A percentile compares a stretch with the other conserved stretches of the same genome.
phyloP scores from a whole-genome alignment of 2,888 invertebrate genomes.

The Dicranocentrus wangi region DNA sequence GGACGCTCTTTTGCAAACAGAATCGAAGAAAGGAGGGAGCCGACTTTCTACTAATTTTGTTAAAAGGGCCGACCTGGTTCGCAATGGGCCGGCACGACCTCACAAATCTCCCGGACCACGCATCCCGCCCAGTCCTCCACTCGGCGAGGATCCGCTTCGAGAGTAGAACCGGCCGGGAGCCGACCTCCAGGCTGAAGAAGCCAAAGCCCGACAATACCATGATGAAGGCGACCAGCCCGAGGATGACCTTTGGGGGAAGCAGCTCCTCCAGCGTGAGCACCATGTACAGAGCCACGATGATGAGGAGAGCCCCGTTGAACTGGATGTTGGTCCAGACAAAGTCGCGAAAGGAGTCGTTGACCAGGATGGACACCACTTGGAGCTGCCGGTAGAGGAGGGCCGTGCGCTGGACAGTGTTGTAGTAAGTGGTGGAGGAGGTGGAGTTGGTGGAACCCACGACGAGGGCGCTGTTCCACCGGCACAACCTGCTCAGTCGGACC shows the following conservation, averaged over 20 bases:
- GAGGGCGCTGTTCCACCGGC: not conserved
- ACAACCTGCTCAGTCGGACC: not conserved
- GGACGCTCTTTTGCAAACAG: conserved; percentile 2
- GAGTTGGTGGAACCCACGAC: not conserved
- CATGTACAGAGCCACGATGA: not conserved
- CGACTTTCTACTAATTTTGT: not conserved
- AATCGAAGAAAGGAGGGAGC: not conserved
- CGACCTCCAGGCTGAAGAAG: not conserved
- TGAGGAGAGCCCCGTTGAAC: conserved; percentile 8
- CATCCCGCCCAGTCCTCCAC: not conserved
- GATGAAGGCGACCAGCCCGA: not conserved
- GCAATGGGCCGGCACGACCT: conserved; percentile 12
- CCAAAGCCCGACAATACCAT: not conserved
- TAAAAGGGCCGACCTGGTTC: not conserved
- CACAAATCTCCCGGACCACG: not conserved
- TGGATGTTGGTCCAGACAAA: conserved; percentile 24
- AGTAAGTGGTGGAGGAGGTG: not conserved
- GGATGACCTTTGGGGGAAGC: not conserved
- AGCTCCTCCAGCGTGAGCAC: not conserved
- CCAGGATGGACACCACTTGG: conserved; percentile 6
- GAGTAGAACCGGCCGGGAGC: not conserved
- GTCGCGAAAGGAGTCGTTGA: conserved; percentile 18
- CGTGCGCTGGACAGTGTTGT: no score
- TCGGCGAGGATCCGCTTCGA: not conserved
- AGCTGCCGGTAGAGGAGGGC: conserved; percentile 3